Percentiles rank a stretch among this genome's conserved stretches.
Conservation (phyloP, 2,888 invertebrate species). For the Drosophila setosimentum region DNA sequence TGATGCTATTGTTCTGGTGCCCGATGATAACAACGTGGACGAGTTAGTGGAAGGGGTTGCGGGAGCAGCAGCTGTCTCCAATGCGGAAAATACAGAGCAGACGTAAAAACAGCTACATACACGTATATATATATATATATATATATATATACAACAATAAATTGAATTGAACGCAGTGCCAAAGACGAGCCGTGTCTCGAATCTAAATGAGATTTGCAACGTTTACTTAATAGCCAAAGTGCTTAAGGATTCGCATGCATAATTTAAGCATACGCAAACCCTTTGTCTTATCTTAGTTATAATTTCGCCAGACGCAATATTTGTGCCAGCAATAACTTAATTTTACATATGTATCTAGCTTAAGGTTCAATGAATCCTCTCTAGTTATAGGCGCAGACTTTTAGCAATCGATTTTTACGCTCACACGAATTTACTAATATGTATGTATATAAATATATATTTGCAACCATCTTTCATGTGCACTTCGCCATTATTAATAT, state of each 20-base stretch:
- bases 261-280: conserved; percentile 24
- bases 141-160: background rate
- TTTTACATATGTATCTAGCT: conserved; percentile 24
- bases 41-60: background rate
- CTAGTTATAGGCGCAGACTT: conserved; percentile 24
- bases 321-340: conserved; percentile 65
- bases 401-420: conserved; percentile 7
- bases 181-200: conserved; percentile 78
- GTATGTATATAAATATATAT: conserved; percentile 1
- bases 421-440: background rate
- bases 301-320: conserved; percentile 53
- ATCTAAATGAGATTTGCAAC: conserved; percentile 75
- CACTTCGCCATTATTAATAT: background rate
- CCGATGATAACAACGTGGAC: conserved; percentile 36
- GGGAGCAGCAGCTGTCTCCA: background rate
- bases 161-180: conserved; percentile 54
- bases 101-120: conserved; percentile 22
- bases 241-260: conserved; percentile 61
- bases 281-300: conserved; percentile 17
- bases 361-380: conserved; percentile 45
- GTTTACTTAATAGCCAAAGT: conserved; percentile 69
- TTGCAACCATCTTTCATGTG: conserved; percentile 1
- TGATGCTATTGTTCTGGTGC: conserved; percentile 38
- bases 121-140: background rate
- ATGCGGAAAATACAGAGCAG: conserved; percentile 5